Evolutionary conservation across 2,113 vertebrate species (phyloP).

Genomic region (Trogon surrucura): DNA sequence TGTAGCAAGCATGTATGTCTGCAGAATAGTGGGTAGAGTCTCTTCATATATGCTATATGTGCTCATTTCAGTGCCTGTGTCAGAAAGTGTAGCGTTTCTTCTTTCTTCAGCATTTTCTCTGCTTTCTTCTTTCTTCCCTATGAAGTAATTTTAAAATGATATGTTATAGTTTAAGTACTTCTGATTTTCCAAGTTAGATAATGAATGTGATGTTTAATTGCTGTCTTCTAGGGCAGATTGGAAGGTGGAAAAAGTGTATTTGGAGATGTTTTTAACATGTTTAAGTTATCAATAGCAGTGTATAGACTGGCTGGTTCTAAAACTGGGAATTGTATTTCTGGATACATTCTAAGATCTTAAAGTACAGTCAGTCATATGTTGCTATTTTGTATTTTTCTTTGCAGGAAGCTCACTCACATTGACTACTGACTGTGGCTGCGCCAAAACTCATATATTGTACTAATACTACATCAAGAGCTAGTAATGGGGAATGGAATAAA

Average conservation of each 20-base stretch:
- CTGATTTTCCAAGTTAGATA: not conserved
- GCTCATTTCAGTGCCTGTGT: not conserved
- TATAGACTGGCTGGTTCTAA: not conserved
- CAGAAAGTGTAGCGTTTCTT: not conserved
- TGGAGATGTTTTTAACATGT: not conserved
- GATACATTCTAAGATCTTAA: not conserved
- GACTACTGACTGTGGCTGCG: not conserved
- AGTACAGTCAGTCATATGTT: not conserved
- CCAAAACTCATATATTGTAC: not conserved
- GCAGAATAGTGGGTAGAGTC: not conserved
- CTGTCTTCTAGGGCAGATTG: not conserved
- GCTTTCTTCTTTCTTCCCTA: not conserved
- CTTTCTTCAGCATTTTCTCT: not conserved
- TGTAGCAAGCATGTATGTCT: not conserved
- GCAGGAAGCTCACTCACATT: not conserved
- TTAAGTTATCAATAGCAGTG: not conserved
- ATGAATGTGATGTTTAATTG: not conserved
- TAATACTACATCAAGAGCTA: not conserved
- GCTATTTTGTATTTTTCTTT: not conserved
- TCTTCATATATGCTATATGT: conserved; percentile 1
- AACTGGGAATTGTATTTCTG: not conserved
- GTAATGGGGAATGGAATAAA: not conserved
- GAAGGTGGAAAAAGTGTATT: not conserved
- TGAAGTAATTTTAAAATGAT: conserved; percentile 17
- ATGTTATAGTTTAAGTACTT: conserved; percentile 18